A percentile compares a stretch with the other conserved stretches of the same genome.
Evolutionary conservation across 2,113 vertebrate species (phyloP).

Genomic region (Micronisus gabar): DNA sequence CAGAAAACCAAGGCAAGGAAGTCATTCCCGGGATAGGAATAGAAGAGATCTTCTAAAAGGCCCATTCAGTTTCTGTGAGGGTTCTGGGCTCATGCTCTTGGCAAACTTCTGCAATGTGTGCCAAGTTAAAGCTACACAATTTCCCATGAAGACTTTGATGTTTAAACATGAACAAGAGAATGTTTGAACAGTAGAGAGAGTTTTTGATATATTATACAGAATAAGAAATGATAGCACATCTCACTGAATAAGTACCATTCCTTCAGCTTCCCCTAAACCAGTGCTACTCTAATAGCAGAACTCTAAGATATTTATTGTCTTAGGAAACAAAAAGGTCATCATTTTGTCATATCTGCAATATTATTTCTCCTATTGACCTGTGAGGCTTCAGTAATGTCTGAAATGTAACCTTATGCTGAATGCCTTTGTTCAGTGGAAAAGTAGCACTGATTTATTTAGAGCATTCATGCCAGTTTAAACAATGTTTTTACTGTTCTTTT

Average conservation of each 20-base stretch:
- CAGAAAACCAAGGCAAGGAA: neutral
- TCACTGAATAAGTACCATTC: neutral
- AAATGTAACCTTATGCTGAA: neutral
- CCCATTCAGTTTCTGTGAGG: neutral
- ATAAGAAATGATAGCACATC: neutral
- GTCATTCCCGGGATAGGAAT: neutral
- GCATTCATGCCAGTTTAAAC: neutral
- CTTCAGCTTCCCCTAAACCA: neutral
- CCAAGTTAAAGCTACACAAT: neutral
- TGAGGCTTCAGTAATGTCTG: neutral
- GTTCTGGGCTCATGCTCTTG: neutral
- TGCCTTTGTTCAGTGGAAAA: neutral
- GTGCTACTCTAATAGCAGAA: neutral
- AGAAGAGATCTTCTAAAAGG: neutral
- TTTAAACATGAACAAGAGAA: neutral
- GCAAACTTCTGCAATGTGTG: neutral
- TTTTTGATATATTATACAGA: neutral
- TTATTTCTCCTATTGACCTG: neutral
- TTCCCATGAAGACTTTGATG: neutral
- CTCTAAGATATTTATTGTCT: neutral
- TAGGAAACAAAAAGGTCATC: neutral
- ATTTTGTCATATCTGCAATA: neutral
- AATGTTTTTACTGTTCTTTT: neutral
- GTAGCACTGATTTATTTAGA: neutral
- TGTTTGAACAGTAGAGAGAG: neutral